Base-by-base conservation (phyloP, 2,888 invertebrate species). In the Myopa tessellatipennis region DNA sequence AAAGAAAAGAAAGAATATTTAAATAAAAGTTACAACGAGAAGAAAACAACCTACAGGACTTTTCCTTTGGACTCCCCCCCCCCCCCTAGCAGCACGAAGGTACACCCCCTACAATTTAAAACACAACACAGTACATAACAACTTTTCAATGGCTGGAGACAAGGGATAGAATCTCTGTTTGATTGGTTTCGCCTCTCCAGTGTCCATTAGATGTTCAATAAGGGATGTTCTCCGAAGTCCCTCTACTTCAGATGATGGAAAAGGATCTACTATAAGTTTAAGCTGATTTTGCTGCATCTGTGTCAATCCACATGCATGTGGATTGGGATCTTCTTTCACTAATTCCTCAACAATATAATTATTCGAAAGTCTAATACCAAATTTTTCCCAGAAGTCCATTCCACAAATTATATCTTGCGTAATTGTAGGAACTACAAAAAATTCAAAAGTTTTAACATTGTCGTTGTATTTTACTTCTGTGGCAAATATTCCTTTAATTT, bases 141-240 rank as follows among this genome's bases (percentile, higher is more conserved):
- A n/a, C 65, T 76, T 75, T 58, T 82, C 81, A 8, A 80, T 77
- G 0, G 76, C 78, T 5, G 82, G 81, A 2, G 79, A 81, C 4
- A 79, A 76, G 0, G 81, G 79, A 52, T 80, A 82, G 58, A 78
- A 80, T 1, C 82, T 69, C 50, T 80, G 79, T 72, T 81, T 81
- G 4, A 81, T 74, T 14, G 81, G 80, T 45, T 75, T 71, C 2
- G 80, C 63, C 0, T 76, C 68, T 0, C 78, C 81, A 16, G 77
- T 78, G 58, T 81, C 79, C 52, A 82, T 82, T 6, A 38, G 12
- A 63, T 81, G 81, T 58, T 52, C 40, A 34, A 78, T 61, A 6
- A 79, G 40, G 0, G 60, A n/a, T 3, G 80, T 82, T 74, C 74
- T 78, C 0, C 80, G 80, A 1, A 81, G 26, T 0, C 79, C 77